A percentile compares a stretch with the other conserved stretches of the same genome.
These are phyloP conservation scores for Hirundo rustica DNA, from an alignment of 2,797 vertebrate species.

Conservation along the genomic window DNA sequence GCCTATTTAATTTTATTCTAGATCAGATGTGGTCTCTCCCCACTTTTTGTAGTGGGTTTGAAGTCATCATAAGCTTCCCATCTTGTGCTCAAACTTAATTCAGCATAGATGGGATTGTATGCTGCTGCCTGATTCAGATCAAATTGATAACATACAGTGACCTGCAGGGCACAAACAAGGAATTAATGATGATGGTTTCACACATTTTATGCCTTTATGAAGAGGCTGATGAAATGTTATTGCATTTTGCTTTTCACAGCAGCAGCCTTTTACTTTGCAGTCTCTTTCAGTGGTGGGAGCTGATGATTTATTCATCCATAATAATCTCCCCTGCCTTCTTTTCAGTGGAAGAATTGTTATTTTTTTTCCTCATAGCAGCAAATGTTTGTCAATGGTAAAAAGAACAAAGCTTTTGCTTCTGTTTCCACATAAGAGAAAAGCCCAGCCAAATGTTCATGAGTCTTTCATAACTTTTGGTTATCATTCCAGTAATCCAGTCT, in stretches of 20 bases:
- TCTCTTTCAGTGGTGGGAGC: background rate
- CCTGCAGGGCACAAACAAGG: background rate
- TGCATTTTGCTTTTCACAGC: background rate
- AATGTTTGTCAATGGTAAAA: background rate
- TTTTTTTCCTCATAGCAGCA: background rate
- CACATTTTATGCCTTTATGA: background rate
- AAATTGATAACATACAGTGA: background rate
- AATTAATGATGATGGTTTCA: background rate
- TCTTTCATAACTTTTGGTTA: background rate
- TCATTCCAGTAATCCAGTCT: slow-evolving; percentile 5
- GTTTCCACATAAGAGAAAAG: background rate
- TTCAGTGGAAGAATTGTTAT: background rate
- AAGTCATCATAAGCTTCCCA: background rate
- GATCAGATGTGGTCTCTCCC: background rate
- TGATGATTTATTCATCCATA: background rate
- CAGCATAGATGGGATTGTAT: background rate
- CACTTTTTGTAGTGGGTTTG: background rate
- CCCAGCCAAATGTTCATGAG: slow-evolving; percentile 2
- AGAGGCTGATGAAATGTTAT: background rate
- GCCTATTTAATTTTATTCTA: background rate
- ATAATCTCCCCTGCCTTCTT: background rate
- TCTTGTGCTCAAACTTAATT: background rate
- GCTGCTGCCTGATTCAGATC: background rate
- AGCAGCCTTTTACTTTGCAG: background rate
- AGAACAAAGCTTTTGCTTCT: background rate